Evolutionary conservation across 2,888 invertebrate species (phyloP).

Genomic region (Ochropleura leucogaster): DNA sequence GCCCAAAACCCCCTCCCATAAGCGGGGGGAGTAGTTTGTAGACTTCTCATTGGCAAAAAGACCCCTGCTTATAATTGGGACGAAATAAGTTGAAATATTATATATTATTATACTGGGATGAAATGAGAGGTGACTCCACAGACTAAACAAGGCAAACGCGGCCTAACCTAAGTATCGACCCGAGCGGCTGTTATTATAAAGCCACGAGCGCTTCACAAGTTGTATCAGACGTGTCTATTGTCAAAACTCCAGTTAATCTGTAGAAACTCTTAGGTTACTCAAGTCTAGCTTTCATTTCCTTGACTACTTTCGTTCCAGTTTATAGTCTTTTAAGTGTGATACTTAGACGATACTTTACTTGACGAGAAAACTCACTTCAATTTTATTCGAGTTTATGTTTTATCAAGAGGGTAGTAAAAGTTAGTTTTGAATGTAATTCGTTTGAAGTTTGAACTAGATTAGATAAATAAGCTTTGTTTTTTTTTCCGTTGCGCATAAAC

Average conservation of each 20-base stretch:
- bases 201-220: neutral
- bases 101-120: no score
- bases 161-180: no score
- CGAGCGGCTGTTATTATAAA: no score
- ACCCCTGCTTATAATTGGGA: no score
- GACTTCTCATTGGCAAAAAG: no score
- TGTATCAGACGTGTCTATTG: neutral
- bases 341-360: conserved; percentile 30
- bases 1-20: no score
- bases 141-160: no score
- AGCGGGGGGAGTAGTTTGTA: no score
- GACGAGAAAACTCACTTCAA: conserved; percentile 25
- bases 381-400: conserved; percentile 35
- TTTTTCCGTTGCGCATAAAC: neutral
- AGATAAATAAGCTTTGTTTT: neutral
- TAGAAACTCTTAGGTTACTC: neutral
- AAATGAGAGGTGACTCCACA: no score
- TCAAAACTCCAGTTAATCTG: neutral
- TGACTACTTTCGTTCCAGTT: conserved; percentile 11
- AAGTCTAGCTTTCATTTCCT: conserved; percentile 12
- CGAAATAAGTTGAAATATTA: no score
- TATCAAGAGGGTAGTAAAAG: conserved; percentile 13
- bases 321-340: conserved; percentile 32
- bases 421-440: conserved; percentile 24
- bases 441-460: conserved; percentile 26